Base-by-base conservation (phyloP, 2,113 vertebrate species). In the Heterochromis multidens region DNA sequence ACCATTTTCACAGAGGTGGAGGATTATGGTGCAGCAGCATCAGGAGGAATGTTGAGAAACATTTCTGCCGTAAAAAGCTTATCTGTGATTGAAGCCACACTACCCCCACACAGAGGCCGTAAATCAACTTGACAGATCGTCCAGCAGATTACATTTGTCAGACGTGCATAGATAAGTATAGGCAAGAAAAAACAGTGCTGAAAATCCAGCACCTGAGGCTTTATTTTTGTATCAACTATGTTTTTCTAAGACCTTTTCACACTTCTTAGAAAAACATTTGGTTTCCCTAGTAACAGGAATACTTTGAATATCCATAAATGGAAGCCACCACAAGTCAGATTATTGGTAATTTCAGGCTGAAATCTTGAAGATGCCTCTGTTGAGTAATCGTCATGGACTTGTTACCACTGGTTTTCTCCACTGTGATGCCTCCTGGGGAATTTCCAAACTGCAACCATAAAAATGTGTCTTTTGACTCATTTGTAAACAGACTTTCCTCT, bases 401-500 rank as follows among this genome's bases (percentile, higher is more conserved):
- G 54, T 29, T 70, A 21, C 5, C 6, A 14, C 56, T 31, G 58
- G 6, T 25, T 49, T 59, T 31, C 29, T 7, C 35, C 63, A 25
- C 59, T 4, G 2, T 3, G 6, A 21, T 7, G 19, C 3, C 43
- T 83, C 19, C 23, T 7, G 2, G 4, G 60, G 58, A 2, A 2
- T 29, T 49, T 80, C 25, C 88, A 89, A 92, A 80, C 81, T 49
- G 60, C 57, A 23, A 5, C 72, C 63, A 62, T 67, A 52, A 84
- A 29, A 70, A 59, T 9, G 7, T 6, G 29, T 27, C 29, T 77
- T 80, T 83, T 72, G 67, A 80, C 76, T 84, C 57, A 77, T 78
- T 25, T 35, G 57, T 87, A 82, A 92, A 89, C 85, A 0, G 1
- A 77, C 70, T 14, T 67, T 33, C 21, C 3, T 52, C n/a, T 23